Evolutionary conservation across 2,888 invertebrate species (phyloP), one percentile per base, ranked within the genome.

Genomic region (Epirrhoe alternata): DNA sequence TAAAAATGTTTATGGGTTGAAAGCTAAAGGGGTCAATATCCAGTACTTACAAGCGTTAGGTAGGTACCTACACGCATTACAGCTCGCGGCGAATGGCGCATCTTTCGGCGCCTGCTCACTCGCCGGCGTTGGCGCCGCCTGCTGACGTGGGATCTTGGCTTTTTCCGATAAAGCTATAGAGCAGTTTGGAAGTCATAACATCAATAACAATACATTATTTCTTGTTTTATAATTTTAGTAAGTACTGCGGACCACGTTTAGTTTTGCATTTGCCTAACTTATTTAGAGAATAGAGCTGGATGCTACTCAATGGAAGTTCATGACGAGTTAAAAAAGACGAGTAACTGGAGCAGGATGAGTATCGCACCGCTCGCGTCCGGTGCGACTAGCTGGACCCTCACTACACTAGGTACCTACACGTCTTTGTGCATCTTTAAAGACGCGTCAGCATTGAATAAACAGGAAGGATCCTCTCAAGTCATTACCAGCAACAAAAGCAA

Each of bases 1-100:
- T 67, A 70, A 70, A 70, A 70, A 71, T 67, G 65, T 72, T 64
- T 68, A 71, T 66, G 49, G 71, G 50, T 66, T 74, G 68, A 61
- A 55, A 70, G 67, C 72, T 69, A 79, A 79, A 73, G 73, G 69
- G 81, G 81, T 82, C 82, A 80, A 77, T 75, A 78, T 73, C 77
- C 81, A 81, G 71, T 72, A 64, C 69, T 68, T 38, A 38, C 62
- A 61, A 24, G 24, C 66, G 60, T 68, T 64, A 70, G 69, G 68
- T 64, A 70, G 69, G 68, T 55, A 12, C 42, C 45, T 45, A 38
- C 35, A 51, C 8, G 17, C 68, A 55, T 14, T 55, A 59, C 64
- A 61, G 61, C 53, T 66, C 38, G 51, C 52, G 42, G 31, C 57
- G 52, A 69, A 70, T 70, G 70, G 64, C 70, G 58, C 69, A 66